These are phyloP conservation scores for Macrotis lagotis DNA, from an alignment of 2,113 vertebrate species.

Conservation along the genomic window DNA sequence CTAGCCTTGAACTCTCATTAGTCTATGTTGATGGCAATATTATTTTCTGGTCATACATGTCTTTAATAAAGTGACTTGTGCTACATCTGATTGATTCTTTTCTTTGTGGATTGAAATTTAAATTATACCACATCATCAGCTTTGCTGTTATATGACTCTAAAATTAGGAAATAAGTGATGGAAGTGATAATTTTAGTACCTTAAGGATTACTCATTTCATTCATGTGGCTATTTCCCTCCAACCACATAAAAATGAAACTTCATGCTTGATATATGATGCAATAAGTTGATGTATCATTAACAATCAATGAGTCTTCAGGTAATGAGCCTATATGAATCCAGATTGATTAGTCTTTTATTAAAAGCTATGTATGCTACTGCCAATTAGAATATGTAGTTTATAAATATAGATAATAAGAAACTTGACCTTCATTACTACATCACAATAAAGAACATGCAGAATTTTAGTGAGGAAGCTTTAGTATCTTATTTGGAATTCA, in stretches of 20 bases:
- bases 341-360: not conserved
- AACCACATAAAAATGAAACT: not conserved
- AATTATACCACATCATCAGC: not conserved
- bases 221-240: not conserved
- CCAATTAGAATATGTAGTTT: not conserved
- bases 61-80: not conserved
- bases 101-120: not conserved
- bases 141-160: not conserved
- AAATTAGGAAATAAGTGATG: not conserved
- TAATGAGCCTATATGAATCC: not conserved
- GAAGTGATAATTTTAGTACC: not conserved
- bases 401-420: not conserved
- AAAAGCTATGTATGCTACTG: not conserved
- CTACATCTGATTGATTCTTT: not conserved
- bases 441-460: not conserved
- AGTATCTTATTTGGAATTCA: not conserved
- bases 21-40: not conserved
- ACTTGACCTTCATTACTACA: not conserved
- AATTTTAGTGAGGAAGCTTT: not conserved
- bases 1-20: not conserved
- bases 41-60: not conserved
- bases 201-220: not conserved
- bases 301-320: not conserved
- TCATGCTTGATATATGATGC: not conserved
- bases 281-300: not conserved